Evolutionary conservation across 1,140 invertebrate genomes (phyloP).

Genomic region (Diuraphis noxia): DNA sequence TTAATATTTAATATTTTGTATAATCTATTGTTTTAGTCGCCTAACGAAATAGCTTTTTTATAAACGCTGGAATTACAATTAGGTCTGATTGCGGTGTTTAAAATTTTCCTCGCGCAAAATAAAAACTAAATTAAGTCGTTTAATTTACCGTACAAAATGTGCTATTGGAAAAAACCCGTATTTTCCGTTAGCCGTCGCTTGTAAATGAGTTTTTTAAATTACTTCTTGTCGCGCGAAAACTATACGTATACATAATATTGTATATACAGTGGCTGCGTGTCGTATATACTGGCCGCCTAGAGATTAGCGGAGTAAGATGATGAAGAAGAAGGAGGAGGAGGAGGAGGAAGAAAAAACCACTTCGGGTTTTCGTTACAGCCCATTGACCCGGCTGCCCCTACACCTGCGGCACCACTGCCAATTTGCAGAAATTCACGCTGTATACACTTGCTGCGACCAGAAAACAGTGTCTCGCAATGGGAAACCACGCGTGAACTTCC

Average conservation of each 20-base stretch:
- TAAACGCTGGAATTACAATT: not conserved
- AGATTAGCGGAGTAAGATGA: not conserved
- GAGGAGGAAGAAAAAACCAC: too few species aligned
- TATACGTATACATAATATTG: not conserved
- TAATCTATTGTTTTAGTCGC: not conserved
- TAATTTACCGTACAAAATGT: not conserved
- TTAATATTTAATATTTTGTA: not conserved
- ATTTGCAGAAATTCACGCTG: not conserved
- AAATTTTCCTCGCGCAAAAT: not conserved
- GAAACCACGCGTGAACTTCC: not conserved
- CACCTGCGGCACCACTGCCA: not conserved
- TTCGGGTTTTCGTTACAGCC: not conserved
- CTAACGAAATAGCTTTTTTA: not conserved
- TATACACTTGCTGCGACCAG: not conserved
- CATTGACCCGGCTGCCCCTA: not conserved
- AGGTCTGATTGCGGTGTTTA: not conserved
- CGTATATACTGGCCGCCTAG: not conserved
- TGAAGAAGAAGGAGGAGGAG: not conserved
- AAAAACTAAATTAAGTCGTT: not conserved
- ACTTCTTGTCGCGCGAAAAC: not conserved
- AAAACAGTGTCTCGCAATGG: not conserved
- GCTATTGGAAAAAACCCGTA: not conserved
- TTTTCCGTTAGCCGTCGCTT: not conserved
- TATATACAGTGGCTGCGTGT: too few species aligned
- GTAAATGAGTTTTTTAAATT: slow-evolving; percentile 30